A percentile compares a stretch with the other conserved stretches of the same genome.
phyloP scores from a whole-genome alignment of 2,797 vertebrate genomes.

The Chrysolophus pictus region DNA sequence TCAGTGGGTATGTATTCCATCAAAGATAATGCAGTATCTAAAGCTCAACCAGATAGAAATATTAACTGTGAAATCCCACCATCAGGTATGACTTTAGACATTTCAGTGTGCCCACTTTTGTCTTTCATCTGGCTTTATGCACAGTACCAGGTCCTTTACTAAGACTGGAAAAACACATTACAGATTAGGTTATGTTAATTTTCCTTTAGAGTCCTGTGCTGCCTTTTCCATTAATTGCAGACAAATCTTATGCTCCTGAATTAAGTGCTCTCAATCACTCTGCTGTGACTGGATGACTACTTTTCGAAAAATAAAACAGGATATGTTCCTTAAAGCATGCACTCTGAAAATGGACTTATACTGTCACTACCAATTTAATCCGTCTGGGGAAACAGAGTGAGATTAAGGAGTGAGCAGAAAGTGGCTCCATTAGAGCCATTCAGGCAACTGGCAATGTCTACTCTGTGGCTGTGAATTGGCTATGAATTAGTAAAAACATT shows the following conservation, averaged over 20 bases:
- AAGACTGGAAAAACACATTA: background rate
- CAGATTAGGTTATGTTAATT: background rate
- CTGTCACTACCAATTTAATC: background rate
- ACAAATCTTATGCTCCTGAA: background rate
- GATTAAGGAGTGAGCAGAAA: background rate
- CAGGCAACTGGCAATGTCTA: background rate
- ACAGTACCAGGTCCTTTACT: background rate
- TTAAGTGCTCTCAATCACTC: background rate
- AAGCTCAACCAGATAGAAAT: background rate
- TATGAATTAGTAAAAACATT: constrained; percentile 22
- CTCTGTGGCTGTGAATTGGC: background rate
- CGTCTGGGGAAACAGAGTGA: background rate
- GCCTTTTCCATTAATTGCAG: background rate
- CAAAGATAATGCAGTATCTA: background rate
- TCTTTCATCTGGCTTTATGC: background rate
- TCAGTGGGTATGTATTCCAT: background rate
- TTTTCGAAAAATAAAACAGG: background rate
- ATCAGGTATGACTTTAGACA: background rate
- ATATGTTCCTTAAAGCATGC: background rate
- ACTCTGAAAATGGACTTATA: background rate
- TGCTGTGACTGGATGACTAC: background rate
- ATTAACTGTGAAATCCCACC: background rate
- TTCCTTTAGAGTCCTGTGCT: background rate
- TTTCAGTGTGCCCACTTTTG: background rate
- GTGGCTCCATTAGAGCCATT: background rate